These are phyloP conservation scores for Argyresthia goedartella DNA, from an alignment of 2,888 invertebrate species.

Conservation along the genomic window DNA sequence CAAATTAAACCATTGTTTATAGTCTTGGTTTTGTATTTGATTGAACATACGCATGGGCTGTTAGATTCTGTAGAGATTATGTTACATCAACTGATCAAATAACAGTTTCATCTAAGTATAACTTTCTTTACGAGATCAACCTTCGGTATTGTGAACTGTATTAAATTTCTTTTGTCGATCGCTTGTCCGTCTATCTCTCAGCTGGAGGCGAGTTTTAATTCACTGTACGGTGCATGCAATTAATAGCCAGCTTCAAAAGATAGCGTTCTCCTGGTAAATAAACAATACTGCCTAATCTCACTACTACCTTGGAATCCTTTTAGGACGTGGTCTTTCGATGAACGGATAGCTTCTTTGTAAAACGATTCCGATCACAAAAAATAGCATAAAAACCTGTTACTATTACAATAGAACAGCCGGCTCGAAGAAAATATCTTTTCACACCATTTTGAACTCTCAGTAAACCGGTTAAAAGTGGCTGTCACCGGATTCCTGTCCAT, in stretches of 20 bases:
- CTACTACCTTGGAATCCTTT: conserved; percentile 39
- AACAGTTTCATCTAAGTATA: background rate
- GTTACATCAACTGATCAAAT: background rate
- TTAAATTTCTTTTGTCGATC: conserved; percentile 22
- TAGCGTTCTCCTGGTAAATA: too few species aligned
- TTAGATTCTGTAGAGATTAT: background rate
- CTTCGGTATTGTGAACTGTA: background rate
- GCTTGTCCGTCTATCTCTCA: too few species aligned
- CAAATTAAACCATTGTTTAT: too few species aligned
- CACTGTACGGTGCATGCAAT: background rate
- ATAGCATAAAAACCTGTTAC: conserved; percentile 7
- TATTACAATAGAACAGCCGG: too few species aligned
- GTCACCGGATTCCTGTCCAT: background rate
- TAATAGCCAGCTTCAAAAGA: too few species aligned
- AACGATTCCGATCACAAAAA: conserved; percentile 39
- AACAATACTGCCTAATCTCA: background rate
- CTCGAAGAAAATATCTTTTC: background rate
- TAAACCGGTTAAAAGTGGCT: background rate
- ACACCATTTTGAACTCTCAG: background rate
- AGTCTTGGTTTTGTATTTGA: too few species aligned
- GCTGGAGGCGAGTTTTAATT: background rate
- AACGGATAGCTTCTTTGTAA: conserved; percentile 24
- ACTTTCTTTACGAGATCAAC: background rate
- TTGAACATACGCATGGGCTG: too few species aligned
- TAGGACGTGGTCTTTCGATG: conserved; percentile 38